These are phyloP conservation scores for Lutjanus erythropterus DNA, from an alignment of 2,113 vertebrate genomes.

Conservation along the genomic window DNA sequence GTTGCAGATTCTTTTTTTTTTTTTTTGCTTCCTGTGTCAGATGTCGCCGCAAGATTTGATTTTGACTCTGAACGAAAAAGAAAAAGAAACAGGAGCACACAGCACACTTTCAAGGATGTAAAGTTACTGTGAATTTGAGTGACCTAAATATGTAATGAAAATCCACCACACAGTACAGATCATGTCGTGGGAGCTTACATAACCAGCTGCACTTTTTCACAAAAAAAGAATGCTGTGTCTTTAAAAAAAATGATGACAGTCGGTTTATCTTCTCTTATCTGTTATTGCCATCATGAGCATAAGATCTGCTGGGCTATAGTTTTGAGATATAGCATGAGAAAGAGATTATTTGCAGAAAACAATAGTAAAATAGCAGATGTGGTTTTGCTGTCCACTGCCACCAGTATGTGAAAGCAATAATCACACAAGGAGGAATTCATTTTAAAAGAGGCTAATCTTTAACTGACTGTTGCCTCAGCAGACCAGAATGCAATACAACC, in stretches of 20 bases:
- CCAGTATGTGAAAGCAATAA: slow-evolving; percentile 34
- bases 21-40: slow-evolving; percentile 64
- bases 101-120: not conserved
- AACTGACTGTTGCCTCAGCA: slow-evolving; percentile 40
- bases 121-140: slow-evolving; percentile 18
- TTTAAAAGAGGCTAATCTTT: slow-evolving; percentile 32
- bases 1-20: too few species aligned
- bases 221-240: not conserved
- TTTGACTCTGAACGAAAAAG: slow-evolving; percentile 1
- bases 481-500: slow-evolving; percentile 42
- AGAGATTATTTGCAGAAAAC: slow-evolving; percentile 16
- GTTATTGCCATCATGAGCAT: not conserved
- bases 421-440: slow-evolving; percentile 18
- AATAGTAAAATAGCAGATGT: slow-evolving; percentile 44
- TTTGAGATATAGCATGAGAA: not conserved
- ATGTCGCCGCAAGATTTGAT: not conserved
- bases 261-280: not conserved
- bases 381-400: slow-evolving; percentile 27
- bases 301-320: not conserved
- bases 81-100: not conserved
- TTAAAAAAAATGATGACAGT: not conserved
- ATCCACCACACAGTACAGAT: not conserved
- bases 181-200: not conserved
- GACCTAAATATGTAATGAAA: slow-evolving; percentile 31
- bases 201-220: not conserved